Evolutionary conservation across 2,888 invertebrate species (phyloP).

Genomic region (Drosophila prostipennis): DNA sequence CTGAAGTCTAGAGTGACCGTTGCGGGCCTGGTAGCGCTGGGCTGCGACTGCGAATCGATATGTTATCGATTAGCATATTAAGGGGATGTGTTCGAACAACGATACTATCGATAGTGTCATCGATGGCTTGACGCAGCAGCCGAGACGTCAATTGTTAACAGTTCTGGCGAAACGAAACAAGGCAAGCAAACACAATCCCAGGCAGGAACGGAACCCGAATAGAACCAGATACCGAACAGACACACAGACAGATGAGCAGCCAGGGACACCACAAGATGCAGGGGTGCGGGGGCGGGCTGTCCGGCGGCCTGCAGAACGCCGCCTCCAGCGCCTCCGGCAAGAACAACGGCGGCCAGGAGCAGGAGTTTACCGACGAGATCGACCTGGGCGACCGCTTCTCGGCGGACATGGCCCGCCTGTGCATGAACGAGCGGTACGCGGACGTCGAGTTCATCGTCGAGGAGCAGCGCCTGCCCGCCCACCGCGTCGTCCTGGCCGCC

Average conservation of each 20-base stretch:
- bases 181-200: not conserved
- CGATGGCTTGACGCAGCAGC: conserved; percentile 8
- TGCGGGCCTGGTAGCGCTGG: too few species aligned
- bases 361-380: conserved; percentile 86
- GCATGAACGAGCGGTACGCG: conserved; percentile 94
- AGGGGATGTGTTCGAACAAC: not conserved
- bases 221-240: not conserved
- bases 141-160: conserved; percentile 1
- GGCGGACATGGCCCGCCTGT: conserved; percentile 93
- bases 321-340: conserved; percentile 79
- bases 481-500: conserved; percentile 93
- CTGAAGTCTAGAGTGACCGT: not conserved
- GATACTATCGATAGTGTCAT: conserved; percentile 2
- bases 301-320: conserved; percentile 17
- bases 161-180: conserved; percentile 1
- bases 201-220: not conserved
- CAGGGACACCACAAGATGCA: conserved; percentile 85
- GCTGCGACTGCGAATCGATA: not conserved
- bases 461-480: conserved; percentile 85
- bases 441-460: conserved; percentile 96
- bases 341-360: conserved; percentile 76
- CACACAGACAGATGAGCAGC: conserved; percentile 80
- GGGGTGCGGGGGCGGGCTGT: conserved; percentile 82
- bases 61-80: not conserved
- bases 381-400: conserved; percentile 89